Percentiles rank a stretch among this genome's conserved stretches.
These are phyloP conservation scores for Lycocerus yunnanus DNA, from an alignment of 2,888 invertebrate genomes.

Conservation along the genomic window DNA sequence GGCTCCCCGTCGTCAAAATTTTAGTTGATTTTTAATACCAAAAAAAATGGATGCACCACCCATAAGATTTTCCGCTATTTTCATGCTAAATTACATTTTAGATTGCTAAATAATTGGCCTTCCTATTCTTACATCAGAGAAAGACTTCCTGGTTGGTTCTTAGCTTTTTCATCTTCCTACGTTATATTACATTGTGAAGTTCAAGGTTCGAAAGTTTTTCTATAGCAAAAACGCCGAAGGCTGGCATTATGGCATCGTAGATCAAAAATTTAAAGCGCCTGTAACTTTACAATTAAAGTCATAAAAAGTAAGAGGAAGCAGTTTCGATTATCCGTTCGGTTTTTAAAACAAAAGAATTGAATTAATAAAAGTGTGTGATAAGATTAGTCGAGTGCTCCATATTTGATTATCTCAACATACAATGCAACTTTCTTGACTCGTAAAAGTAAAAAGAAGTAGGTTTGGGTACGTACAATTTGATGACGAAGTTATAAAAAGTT, in stretches of 20 bases:
- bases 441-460: neutral
- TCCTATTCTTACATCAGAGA: neutral
- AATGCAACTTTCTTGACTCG: neutral
- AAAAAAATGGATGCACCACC: neutral
- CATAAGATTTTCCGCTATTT: neutral
- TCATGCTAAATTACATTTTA: neutral
- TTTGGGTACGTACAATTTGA: neutral
- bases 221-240: neutral
- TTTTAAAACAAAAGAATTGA: neutral
- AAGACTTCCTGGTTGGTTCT: neutral
- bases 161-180: neutral
- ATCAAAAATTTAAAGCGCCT: neutral
- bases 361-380: neutral
- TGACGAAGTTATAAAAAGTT: neutral
- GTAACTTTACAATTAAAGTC: neutral
- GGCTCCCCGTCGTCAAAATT: too few relatives aligned
- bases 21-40: too few relatives aligned
- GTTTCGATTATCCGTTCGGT: neutral
- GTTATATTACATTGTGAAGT: neutral
- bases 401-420: neutral
- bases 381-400: neutral
- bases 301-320: neutral
- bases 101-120: neutral
- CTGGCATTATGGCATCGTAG: neutral
- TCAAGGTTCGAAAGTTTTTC: neutral